phyloP scores from a whole-genome alignment of 2,888 invertebrate genomes.

The Erebia ligea region DNA sequence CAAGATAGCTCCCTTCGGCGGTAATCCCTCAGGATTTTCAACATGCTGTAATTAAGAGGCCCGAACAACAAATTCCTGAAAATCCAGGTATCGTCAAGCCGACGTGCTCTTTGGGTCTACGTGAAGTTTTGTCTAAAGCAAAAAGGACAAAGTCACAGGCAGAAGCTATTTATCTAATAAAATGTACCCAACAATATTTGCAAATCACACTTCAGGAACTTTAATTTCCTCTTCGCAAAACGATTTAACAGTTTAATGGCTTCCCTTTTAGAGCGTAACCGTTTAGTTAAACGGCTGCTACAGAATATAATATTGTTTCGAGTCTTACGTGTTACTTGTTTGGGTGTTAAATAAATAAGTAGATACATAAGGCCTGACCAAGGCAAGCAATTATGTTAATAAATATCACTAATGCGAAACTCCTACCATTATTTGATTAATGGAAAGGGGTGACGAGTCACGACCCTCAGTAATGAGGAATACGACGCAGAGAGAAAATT shows the following conservation, averaged over 20 bases:
- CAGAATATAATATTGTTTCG: slow-evolving; percentile 13
- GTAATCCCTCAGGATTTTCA: too few relatives aligned
- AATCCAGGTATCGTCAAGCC: too few relatives aligned
- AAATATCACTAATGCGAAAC: too few relatives aligned
- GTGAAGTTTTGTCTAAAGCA: not conserved
- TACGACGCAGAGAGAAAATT: not conserved
- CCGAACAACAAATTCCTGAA: too few relatives aligned
- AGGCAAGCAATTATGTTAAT: too few relatives aligned
- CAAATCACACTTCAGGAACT: slow-evolving; percentile 29
- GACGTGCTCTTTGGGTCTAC: too few relatives aligned
- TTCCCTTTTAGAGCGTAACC: slow-evolving; percentile 19
- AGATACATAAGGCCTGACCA: too few relatives aligned
- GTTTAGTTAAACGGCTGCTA: slow-evolving; percentile 11
- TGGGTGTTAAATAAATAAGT: too few relatives aligned
- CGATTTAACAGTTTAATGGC: slow-evolving; percentile 31
- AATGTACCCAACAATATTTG: not conserved
- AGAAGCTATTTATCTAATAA: not conserved
- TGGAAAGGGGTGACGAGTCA: too few relatives aligned
- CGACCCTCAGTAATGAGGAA: not conserved
- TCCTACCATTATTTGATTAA: too few relatives aligned
- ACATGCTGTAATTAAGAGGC: too few relatives aligned
- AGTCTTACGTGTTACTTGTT: not conserved
- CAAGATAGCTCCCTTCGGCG: too few relatives aligned
- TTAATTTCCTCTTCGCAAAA: slow-evolving; percentile 35
- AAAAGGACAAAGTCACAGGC: not conserved